These are phyloP conservation scores for Neuroterus valhalla DNA, from an alignment of 1,140 invertebrate genomes.

Conservation along the genomic window DNA sequence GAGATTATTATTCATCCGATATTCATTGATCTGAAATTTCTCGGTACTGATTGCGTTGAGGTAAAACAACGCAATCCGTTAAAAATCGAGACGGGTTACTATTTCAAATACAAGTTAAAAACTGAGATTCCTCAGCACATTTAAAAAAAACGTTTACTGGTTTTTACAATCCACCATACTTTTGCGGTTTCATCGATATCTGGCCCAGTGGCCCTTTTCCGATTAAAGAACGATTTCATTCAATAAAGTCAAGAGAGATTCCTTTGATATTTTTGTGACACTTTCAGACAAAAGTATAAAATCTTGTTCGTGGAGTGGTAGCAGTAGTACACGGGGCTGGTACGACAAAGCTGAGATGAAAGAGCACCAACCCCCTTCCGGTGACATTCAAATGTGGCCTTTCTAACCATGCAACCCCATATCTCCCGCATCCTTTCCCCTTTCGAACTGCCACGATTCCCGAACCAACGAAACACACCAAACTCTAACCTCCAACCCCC, in stretches of 20 bases:
- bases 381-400: constrained; percentile 70
- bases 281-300: constrained; percentile 39
- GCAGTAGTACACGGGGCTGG: constrained; percentile 41
- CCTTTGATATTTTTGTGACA: constrained; percentile 4
- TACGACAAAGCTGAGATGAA: constrained; percentile 61
- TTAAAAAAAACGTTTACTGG: too few relatives aligned
- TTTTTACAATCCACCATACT: not conserved
- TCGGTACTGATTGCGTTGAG: too few relatives aligned
- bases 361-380: constrained; percentile 59
- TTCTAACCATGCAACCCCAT: constrained; percentile 64
- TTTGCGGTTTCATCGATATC: constrained; percentile 19
- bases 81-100: too few relatives aligned
- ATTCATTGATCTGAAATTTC: too few relatives aligned
- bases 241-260: constrained; percentile 35
- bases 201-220: not conserved
- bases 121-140: too few relatives aligned
- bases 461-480: constrained; percentile 29
- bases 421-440: constrained; percentile 62
- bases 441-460: constrained; percentile 43
- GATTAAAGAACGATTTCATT: constrained; percentile 20
- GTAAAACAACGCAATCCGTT: too few relatives aligned
- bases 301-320: constrained; percentile 47
- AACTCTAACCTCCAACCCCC: constrained; percentile 33
- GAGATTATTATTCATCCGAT: too few relatives aligned
- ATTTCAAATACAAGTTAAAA: too few relatives aligned